Conservation (phyloP, 2,797 vertebrate genomes). For the Onychomys leucogaster region DNA sequence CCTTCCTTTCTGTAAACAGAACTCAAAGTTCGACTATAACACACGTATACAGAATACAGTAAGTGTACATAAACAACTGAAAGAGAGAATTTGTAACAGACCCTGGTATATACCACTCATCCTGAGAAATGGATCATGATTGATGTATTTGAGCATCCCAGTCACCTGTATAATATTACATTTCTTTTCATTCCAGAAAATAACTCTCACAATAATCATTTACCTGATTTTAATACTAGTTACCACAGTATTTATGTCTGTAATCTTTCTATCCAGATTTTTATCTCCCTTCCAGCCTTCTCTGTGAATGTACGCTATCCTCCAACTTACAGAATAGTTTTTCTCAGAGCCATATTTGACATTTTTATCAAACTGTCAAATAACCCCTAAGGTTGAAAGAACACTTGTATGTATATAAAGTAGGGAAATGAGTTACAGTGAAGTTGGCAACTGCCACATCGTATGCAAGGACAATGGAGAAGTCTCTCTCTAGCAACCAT, state of each 20-base stretch:
- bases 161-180: background rate
- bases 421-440: background rate
- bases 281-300: background rate
- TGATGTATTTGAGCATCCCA: background rate
- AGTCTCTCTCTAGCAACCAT: conserved; percentile 24
- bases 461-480: background rate
- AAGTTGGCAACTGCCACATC: background rate
- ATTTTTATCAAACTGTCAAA: conserved; percentile 55
- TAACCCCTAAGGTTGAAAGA: conserved; percentile 28
- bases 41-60: conserved; percentile 3
- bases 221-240: conserved; percentile 21
- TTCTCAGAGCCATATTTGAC: conserved; percentile 55
- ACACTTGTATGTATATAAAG: conserved; percentile 21
- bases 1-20: conserved; percentile 17
- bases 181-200: background rate
- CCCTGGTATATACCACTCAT: background rate
- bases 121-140: conserved; percentile 47
- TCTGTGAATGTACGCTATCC: conserved; percentile 20
- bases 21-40: conserved; percentile 40
- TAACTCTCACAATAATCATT: conserved; percentile 20
- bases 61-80: conserved; percentile 7
- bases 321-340: conserved; percentile 6
- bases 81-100: conserved; percentile 43
- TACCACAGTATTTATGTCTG: background rate
- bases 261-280: background rate